Base-by-base conservation (phyloP, 23 tunicate genomes). In the Phallusia fumigata region DNA sequence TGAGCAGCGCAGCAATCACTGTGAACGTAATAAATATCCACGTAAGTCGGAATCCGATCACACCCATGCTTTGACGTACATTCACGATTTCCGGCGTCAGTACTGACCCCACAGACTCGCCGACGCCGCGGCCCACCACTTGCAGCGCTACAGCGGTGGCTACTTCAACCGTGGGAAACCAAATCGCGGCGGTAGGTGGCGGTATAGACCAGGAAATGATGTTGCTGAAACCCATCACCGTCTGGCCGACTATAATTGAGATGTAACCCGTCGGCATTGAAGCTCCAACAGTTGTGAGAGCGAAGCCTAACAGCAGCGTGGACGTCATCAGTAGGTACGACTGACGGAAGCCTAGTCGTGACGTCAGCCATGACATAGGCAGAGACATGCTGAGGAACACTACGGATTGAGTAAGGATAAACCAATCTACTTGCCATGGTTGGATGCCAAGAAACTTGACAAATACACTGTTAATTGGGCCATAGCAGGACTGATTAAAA, bases 391-490 rank as follows among this genome's bases (percentile, higher is more conserved):
- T 75, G 16, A 89, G 78, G 35, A 84, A 89, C 6, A 84, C 81
- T 35, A 89, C 85, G 11, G 88, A 84, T 33, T 89, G 94, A 0
- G 79, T 82, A 21, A 89, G 53, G 30, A 89, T 77, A 21, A 89
- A 83, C 94, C 94, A 89, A 53, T 89, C 94, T 0, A 89, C 81
- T 75, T 84, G 94, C 88, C 88, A 89, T 0, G 88, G 85, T 21
- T 80, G 88, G 52, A 84, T 77, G 45, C 69, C 65, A 2, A 89
- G 53, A 35, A 65, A 84, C 53, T 80, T 84, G 12, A 64, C 85
- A 11, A 89, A 84, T 16, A 80, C 88, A 32, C 76, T 80, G 88
- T 84, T 89, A 47, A 82, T 89, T 76, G 87, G 94, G 18, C 94
- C 88, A 64, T 79, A 89, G 53, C 88, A 84, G 18, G 94, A 89